Percentiles rank a stretch among this genome's conserved stretches.
Evolutionary conservation across 2,113 vertebrate species (phyloP).

Genomic region (Stictonetta naevosa): DNA sequence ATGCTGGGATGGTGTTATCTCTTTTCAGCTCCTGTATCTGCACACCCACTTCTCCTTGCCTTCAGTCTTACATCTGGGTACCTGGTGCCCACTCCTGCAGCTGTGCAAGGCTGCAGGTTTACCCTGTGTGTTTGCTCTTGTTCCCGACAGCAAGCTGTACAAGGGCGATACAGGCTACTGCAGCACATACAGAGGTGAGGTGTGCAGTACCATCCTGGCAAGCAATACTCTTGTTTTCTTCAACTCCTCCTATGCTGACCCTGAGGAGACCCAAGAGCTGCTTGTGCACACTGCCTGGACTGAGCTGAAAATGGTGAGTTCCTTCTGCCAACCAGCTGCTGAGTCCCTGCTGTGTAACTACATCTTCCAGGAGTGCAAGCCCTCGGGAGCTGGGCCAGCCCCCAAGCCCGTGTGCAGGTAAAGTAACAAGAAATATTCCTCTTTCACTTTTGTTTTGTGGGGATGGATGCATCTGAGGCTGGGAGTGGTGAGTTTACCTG

Average conservation of each 20-base stretch:
- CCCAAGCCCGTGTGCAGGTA: constrained; percentile 96
- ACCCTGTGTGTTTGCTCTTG: not conserved
- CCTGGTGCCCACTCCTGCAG: not conserved
- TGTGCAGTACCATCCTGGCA: constrained; percentile 80
- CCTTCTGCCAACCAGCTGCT: constrained; percentile 84
- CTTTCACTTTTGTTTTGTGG: not conserved
- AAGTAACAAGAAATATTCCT: not conserved
- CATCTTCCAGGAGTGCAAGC: constrained; percentile 91
- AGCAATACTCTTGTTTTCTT: constrained; percentile 90
- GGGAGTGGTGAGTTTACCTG: not conserved
- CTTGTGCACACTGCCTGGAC: constrained; percentile 86
- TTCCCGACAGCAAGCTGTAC: constrained; percentile 80
- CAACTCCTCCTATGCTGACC: constrained; percentile 88
- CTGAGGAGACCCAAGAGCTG: constrained; percentile 91
- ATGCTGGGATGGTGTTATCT: not conserved
- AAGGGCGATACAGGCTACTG: constrained; percentile 90
- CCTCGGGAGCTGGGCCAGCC: constrained; percentile 83
- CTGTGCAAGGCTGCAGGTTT: not conserved
- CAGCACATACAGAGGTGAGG: constrained; percentile 89
- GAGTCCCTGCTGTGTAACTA: constrained; percentile 90
- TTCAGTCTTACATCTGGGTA: not conserved
- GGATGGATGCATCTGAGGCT: not conserved
- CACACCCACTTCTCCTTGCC: not conserved
- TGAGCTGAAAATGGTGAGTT: constrained; percentile 84
- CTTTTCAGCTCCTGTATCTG: not conserved